phyloP scores from a whole-genome alignment of 2,113 vertebrate species.

The Actenoides lindsayi region DNA sequence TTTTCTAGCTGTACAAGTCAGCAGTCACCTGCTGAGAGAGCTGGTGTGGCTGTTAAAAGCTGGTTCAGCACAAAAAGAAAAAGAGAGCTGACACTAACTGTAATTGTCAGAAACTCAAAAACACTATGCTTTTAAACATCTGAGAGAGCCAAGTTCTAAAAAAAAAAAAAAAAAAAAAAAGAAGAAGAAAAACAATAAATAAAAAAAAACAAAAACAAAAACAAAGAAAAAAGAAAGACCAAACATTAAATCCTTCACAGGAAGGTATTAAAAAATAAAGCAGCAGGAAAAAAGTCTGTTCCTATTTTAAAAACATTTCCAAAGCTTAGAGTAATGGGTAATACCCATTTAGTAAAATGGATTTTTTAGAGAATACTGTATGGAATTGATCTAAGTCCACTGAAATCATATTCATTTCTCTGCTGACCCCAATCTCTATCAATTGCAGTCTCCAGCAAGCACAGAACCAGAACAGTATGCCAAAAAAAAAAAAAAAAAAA shows the following conservation, averaged over 20 bases:
- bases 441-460: neutral
- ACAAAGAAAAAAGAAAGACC: neutral
- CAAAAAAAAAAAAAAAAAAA: too few species aligned
- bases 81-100: slow-evolving; percentile 14
- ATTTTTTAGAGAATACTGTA: neutral
- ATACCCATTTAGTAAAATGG: neutral
- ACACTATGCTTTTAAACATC: neutral
- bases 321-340: neutral
- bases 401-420: neutral
- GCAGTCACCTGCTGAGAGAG: slow-evolving; percentile 32
- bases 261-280: neutral
- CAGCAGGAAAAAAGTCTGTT: neutral
- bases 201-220: neutral
- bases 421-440: neutral
- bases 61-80: slow-evolving; percentile 8
- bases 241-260: neutral
- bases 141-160: neutral
- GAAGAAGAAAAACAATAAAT: neutral
- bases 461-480: neutral
- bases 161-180: neutral
- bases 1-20: slow-evolving; percentile 24
- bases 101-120: neutral
- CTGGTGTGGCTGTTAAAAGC: slow-evolving; percentile 6
- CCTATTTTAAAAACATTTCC: neutral
- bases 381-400: neutral